phyloP scores from a whole-genome alignment of 2,113 vertebrate species.

The Nyctereutes procyonoides region DNA sequence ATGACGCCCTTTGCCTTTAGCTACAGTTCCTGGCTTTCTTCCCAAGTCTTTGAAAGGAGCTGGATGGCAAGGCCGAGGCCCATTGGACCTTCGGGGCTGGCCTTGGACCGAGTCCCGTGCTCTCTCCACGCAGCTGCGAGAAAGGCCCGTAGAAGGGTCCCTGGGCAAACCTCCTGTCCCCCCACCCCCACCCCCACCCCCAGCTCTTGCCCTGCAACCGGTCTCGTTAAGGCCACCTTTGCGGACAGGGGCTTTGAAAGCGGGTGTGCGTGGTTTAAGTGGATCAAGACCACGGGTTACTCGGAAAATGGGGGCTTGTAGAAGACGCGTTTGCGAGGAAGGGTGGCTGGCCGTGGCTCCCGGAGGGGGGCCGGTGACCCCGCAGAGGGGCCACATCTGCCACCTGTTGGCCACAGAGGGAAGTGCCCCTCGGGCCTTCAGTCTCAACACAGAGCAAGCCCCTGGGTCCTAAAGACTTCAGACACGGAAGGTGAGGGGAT shows the following conservation, averaged over 20 bases:
- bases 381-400: no score
- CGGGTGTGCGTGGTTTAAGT: neutral
- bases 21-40: neutral
- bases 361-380: no score
- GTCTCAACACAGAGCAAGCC: neutral
- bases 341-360: no score
- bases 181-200: no score
- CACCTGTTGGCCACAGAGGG: neutral
- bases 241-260: neutral
- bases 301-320: neutral
- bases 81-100: neutral
- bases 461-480: neutral
- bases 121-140: neutral
- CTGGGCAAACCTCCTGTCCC: neutral
- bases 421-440: neutral
- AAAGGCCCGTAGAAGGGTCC: neutral
- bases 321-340: neutral
- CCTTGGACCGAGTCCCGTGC: neutral
- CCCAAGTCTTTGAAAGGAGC: neutral
- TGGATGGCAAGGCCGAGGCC: neutral
- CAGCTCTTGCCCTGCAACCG: neutral
- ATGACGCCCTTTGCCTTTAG: neutral
- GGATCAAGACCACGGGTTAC: neutral
- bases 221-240: neutral
- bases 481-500: neutral